Evolutionary conservation across 2,888 invertebrate species (phyloP).

Genomic region (Spilosoma lubricipeda): DNA sequence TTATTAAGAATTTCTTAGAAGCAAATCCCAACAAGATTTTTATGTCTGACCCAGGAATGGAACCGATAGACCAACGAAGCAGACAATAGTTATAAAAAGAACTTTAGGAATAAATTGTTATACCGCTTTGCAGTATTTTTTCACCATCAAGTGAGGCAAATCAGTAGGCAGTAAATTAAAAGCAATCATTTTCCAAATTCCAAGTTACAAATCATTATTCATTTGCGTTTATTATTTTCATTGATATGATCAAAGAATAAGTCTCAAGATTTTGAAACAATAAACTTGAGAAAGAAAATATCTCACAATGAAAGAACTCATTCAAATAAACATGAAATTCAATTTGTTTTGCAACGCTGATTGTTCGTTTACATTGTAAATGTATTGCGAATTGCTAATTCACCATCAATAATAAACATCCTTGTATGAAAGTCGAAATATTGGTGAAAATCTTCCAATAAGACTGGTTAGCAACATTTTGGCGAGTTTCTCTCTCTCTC

Average conservation of each 20-base stretch:
- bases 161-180: background rate
- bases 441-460: background rate
- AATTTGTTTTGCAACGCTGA: slow-evolving; percentile 4
- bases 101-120: no score
- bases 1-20: no score
- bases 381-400: slow-evolving; percentile 7
- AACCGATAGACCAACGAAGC: no score
- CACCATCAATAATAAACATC: slow-evolving; percentile 5
- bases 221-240: background rate
- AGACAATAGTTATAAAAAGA: no score
- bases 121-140: no score
- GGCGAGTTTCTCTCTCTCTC: no score
- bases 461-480: no score
- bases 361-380: slow-evolving; percentile 2
- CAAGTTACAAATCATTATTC: background rate
- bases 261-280: background rate
- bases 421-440: background rate
- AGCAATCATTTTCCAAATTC: background rate
- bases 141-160: no score
- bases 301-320: background rate
- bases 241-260: background rate
- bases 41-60: no score
- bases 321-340: slow-evolving; percentile 10
- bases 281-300: background rate
- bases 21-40: no score